phyloP scores from a whole-genome alignment of 2,888 invertebrate genomes.

The Syrista parreyssii region DNA sequence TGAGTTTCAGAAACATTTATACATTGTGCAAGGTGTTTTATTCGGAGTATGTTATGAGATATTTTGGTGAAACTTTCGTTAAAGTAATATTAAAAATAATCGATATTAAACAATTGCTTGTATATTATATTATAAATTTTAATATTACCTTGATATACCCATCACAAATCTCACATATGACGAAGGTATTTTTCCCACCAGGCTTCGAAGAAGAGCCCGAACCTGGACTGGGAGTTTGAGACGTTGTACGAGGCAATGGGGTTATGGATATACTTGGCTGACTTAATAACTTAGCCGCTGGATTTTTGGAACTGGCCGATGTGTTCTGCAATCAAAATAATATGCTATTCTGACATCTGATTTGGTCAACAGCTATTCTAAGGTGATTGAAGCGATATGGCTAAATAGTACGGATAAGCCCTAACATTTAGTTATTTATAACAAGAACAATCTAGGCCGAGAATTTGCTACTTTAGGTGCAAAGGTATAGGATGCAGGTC shows the following conservation, averaged over 20 bases:
- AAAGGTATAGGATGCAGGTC: constrained; percentile 68
- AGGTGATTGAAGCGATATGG: too few species aligned
- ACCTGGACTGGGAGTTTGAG: constrained; percentile 60
- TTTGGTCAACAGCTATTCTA: too few species aligned
- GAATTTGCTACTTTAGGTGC: constrained; percentile 69
- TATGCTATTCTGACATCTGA: too few species aligned
- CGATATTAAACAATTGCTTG: background rate
- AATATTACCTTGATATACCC: constrained; percentile 84
- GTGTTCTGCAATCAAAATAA: constrained; percentile 55
- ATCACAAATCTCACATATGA: constrained; percentile 97
- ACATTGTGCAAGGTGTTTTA: background rate
- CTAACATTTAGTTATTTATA: constrained; percentile 58
- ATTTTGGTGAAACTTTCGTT: background rate
- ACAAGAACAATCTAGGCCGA: constrained; percentile 60
- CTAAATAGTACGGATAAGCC: constrained; percentile 17
- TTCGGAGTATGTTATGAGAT: constrained; percentile 1
- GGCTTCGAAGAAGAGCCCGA: constrained; percentile 62
- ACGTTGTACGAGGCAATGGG: constrained; percentile 78
- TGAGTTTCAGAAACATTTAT: too few species aligned
- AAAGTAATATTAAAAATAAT: background rate
- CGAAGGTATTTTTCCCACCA: constrained; percentile 82
- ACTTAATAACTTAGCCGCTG: constrained; percentile 69
- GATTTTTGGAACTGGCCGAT: constrained; percentile 59
- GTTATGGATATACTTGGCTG: constrained; percentile 93
- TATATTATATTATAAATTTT: background rate